Base-by-base conservation (phyloP, 2,797 vertebrate species). In the Microchirus variegatus region DNA sequence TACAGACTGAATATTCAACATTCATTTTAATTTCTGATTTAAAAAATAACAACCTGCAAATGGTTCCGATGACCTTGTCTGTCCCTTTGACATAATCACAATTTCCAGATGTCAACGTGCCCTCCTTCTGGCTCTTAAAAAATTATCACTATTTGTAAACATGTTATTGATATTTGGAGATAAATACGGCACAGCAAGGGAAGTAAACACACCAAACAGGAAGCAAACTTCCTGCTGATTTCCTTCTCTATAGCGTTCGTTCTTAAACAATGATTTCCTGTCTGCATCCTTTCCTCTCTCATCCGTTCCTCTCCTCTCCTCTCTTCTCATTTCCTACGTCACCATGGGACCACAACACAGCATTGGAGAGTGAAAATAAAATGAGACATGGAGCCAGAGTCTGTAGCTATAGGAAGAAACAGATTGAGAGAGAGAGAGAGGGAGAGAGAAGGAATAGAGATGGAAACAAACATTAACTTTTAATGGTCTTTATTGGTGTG, bases 391-490 rank as follows among this genome's bases (percentile, higher is more conserved):
- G 64, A 80, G 77, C 64, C 75, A 78, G 80, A 77, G 44, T 59
- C 55, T 14, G 59, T 47, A 35, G 61, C 45, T n/a, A 31, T 58
- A 63, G 59, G 55, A 77, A 59, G 56, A 55, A 68, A 52, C 31
- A 4, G 14, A 18, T 7, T 40, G 64, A 53, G 62, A 40, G 16
- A 14, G 16, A 38, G 35, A 38, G 17, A 18, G 46, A 73, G 66
- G 62, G 48, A 59, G 70, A 47, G 13, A 54, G 0, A 51, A 75
- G 56, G 73, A 53, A 62, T 65, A 70, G 84, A 87, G 85, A 87
- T 89, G 87, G 89, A 90, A 89, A 89, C 73, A 83, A 88, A 84
- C 87, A 90, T 89, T 87, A 90, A 88, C 63, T 87, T 89, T 87
- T 89, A 90, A 90, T 89, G 89, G 44, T 77, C 69, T 75, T 83